A percentile compares a stretch with the other conserved stretches of the same genome.
Conservation (phyloP, 2,113 vertebrate genomes). For the Eubucco bourcierii region DNA sequence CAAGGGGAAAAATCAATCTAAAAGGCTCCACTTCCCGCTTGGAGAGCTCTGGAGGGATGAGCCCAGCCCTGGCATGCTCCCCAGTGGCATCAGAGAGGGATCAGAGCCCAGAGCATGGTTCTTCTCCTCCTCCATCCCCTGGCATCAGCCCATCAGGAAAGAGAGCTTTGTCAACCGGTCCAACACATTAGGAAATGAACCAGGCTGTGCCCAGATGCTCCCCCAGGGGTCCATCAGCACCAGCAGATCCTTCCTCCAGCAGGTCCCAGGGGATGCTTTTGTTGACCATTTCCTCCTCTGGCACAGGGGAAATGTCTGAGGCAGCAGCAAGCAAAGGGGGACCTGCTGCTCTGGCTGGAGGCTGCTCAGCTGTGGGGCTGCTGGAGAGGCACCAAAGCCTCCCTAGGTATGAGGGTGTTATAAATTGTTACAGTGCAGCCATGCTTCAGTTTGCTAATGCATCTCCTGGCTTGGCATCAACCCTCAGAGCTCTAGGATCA, state of each 20-base stretch:
- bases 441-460: too few species aligned
- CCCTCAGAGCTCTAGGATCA: too few species aligned
- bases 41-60: not conserved
- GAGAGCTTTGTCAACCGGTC: not conserved
- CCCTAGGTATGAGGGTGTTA: too few species aligned
- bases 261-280: not conserved
- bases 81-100: not conserved
- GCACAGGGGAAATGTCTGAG: not conserved
- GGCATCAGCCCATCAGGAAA: not conserved
- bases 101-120: not conserved
- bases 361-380: too few species aligned
- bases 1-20: not conserved
- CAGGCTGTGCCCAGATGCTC: not conserved
- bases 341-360: not conserved
- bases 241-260: not conserved
- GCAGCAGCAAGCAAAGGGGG: not conserved
- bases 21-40: not conserved
- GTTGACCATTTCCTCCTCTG: not conserved
- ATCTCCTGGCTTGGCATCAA: too few species aligned
- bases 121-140: not conserved
- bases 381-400: too few species aligned
- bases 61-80: not conserved
- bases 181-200: not conserved
- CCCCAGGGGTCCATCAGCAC: conserved; percentile 4
- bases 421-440: too few species aligned